phyloP scores from a whole-genome alignment of 2,113 vertebrate species.

The Gavia stellata region DNA sequence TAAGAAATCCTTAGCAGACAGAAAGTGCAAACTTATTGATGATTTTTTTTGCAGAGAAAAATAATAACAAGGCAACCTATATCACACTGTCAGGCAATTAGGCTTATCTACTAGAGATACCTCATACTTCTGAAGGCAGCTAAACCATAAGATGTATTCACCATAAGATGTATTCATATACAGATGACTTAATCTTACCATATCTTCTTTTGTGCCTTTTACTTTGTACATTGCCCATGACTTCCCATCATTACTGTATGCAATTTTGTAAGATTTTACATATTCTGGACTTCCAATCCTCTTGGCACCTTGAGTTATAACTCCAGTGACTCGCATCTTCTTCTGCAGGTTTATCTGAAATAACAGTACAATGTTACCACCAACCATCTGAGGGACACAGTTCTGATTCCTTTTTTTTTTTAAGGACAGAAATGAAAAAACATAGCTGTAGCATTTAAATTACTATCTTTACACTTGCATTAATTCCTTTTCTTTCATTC shows the following conservation, averaged over 20 bases:
- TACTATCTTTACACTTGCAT: neutral
- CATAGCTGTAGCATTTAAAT: neutral
- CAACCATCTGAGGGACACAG: neutral
- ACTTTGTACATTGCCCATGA: conserved; percentile 93
- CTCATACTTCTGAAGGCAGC: neutral
- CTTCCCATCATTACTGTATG: conserved; percentile 94
- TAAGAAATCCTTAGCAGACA: neutral
- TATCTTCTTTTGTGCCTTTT: conserved; percentile 90
- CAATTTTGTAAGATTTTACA: conserved; percentile 98
- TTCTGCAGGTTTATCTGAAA: conserved; percentile 95
- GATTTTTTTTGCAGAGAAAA: neutral
- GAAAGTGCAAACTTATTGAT: neutral
- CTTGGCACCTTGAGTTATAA: conserved; percentile 98
- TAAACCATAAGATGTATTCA: neutral
- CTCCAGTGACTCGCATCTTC: conserved; percentile 95
- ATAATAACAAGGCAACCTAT: neutral
- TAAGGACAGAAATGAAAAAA: neutral
- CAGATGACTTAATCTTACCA: conserved; percentile 76
- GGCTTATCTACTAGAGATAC: neutral
- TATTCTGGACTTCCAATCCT: conserved; percentile 98
- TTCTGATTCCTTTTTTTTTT: neutral
- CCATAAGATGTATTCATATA: neutral
- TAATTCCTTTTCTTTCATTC: neutral
- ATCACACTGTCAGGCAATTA: neutral
- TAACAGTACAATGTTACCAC: neutral